These are phyloP conservation scores for Aromia moschata DNA, from an alignment of 2,888 invertebrate species.

Conservation along the genomic window DNA sequence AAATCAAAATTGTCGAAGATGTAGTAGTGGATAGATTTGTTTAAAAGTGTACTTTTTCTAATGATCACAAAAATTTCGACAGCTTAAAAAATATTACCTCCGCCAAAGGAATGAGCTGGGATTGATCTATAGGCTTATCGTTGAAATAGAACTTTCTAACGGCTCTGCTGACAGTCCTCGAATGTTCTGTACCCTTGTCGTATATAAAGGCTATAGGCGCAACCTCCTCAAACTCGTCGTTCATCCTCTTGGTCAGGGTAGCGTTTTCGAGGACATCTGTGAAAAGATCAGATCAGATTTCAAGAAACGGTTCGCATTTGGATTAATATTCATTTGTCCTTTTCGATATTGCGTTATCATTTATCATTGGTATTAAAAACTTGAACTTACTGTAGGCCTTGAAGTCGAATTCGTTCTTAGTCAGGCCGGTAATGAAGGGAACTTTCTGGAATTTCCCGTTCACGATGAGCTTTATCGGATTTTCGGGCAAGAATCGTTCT, in stretches of 20 bases:
- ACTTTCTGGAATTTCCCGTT: conserved; percentile 70
- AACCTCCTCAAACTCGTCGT: conserved; percentile 69
- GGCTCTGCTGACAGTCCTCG: conserved; percentile 64
- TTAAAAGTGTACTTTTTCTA: no score
- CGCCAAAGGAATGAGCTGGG: conserved; percentile 60
- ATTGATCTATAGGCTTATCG: conserved; percentile 60
- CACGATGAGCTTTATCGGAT: conserved; percentile 69
- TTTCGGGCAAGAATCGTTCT: conserved; percentile 71
- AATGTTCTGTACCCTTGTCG: conserved; percentile 66
- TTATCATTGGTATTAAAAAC: no score
- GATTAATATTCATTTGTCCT: no score
- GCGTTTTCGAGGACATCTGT: conserved; percentile 68
- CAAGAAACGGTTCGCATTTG: no score
- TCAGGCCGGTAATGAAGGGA: conserved; percentile 73
- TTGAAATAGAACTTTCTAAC: conserved; percentile 66
- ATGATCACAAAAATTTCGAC: no score
- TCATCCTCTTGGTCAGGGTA: conserved; percentile 65
- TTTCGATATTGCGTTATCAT: no score
- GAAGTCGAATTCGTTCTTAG: conserved; percentile 73
- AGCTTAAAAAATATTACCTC: conserved; percentile 49
- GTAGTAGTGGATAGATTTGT: no score
- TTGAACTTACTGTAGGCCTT: conserved; percentile 68
- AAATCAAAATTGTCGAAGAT: no score
- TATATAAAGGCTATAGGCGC: conserved; percentile 74
- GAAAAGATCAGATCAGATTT: no score